phyloP scores from a whole-genome alignment of 1,140 invertebrate genomes.

The Aethina tumida region DNA sequence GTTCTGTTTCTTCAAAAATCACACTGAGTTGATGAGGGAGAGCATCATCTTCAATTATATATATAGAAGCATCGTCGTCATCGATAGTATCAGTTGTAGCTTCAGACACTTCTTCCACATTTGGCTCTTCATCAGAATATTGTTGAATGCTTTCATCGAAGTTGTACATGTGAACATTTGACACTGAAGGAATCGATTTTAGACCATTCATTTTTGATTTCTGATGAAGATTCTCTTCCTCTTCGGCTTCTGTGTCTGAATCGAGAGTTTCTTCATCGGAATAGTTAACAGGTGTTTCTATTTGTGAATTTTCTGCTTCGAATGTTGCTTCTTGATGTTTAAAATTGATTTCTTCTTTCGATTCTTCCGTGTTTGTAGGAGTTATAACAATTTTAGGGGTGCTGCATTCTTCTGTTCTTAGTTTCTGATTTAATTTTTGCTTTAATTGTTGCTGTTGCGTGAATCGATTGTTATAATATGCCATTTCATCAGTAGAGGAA shows the following conservation, averaged over 20 bases:
- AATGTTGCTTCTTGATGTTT: no score
- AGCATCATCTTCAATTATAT: slow-evolving; percentile 19
- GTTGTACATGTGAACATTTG: slow-evolving; percentile 39
- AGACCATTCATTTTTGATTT: slow-evolving; percentile 15
- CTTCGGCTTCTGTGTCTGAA: slow-evolving; percentile 15
- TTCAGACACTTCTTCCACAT: slow-evolving; percentile 16
- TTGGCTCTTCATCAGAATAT: slow-evolving; percentile 11
- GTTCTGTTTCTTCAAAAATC: slow-evolving; percentile 46
- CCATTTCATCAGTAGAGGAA: slow-evolving; percentile 39
- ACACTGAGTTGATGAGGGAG: slow-evolving; percentile 42
- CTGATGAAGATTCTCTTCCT: not conserved
- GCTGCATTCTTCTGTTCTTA: slow-evolving; percentile 3
- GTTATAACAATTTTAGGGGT: slow-evolving; percentile 21
- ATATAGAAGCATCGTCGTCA: slow-evolving; percentile 20
- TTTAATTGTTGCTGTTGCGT: slow-evolving; percentile 15
- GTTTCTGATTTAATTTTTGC: slow-evolving; percentile 12
- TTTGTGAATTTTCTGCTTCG: slow-evolving; percentile 9
- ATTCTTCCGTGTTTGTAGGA: slow-evolving; percentile 9
- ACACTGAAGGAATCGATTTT: slow-evolving; percentile 40
- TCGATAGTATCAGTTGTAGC: slow-evolving; percentile 17
- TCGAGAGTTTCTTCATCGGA: slow-evolving; percentile 13
- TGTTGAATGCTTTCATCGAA: slow-evolving; percentile 3
- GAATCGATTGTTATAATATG: slow-evolving; percentile 24
- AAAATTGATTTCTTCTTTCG: not conserved
- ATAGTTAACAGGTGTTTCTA: slow-evolving; percentile 8